A percentile compares a stretch with the other conserved stretches of the same genome.
These are phyloP conservation scores for Tholera decimalis DNA, from an alignment of 2,888 invertebrate genomes.

Conservation along the genomic window DNA sequence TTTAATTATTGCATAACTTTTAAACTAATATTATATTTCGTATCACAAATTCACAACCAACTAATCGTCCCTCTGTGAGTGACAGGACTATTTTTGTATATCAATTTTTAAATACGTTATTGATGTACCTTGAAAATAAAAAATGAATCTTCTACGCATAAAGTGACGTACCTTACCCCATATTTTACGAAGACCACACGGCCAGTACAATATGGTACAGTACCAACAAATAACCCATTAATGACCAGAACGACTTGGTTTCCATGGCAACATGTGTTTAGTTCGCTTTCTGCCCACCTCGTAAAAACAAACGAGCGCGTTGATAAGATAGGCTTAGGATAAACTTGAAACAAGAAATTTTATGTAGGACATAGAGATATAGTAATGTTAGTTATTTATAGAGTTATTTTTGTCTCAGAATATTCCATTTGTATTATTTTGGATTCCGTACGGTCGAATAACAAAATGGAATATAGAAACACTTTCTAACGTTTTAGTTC, in stretches of 20 bases:
- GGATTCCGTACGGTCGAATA: background rate
- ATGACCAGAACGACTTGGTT: constrained; percentile 11
- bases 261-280: constrained; percentile 25
- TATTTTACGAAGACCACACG: constrained; percentile 33
- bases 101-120: no score
- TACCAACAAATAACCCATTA: constrained; percentile 30
- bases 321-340: constrained; percentile 44
- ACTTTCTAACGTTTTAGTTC: no score
- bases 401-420: constrained; percentile 1
- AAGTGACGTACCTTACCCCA: background rate
- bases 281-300: constrained; percentile 38
- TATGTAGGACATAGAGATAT: constrained; percentile 37
- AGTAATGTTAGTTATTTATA: constrained; percentile 38
- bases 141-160: no score
- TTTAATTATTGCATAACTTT: no score
- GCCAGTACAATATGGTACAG: background rate
- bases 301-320: constrained; percentile 40
- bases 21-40: no score
- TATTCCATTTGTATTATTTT: background rate
- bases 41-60: no score
- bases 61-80: no score
- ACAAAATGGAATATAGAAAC: no score
- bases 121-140: no score
- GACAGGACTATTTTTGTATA: no score
- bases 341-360: constrained; percentile 32